These are phyloP conservation scores for Hylia prasina DNA, from an alignment of 2,113 vertebrate genomes.

Conservation along the genomic window DNA sequence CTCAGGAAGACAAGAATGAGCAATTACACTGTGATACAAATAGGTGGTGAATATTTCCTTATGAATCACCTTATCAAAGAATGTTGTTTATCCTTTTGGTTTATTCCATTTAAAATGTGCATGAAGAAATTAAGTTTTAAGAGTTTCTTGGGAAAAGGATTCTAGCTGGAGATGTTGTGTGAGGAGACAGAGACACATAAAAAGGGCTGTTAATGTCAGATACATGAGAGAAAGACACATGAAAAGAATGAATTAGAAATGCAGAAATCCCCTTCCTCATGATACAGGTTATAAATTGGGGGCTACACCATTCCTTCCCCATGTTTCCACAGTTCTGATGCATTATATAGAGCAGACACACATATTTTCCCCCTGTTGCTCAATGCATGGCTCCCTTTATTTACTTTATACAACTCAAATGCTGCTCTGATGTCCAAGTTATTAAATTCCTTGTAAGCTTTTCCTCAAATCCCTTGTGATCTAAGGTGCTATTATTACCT, in stretches of 20 bases:
- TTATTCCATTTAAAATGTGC: background rate
- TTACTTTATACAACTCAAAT: background rate
- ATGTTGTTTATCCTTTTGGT: background rate
- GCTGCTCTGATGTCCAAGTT: background rate
- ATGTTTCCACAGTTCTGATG: background rate
- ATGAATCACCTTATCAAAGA: background rate
- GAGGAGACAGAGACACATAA: background rate
- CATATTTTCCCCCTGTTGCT: background rate
- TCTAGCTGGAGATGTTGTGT: background rate
- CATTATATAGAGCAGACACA: background rate
- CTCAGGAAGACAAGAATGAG: background rate
- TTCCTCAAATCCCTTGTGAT: background rate
- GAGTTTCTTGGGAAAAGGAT: background rate
- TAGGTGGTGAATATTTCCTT: background rate
- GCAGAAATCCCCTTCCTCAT: background rate
- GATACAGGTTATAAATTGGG: background rate
- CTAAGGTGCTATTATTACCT: slow-evolving; percentile 31
- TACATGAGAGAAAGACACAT: background rate
- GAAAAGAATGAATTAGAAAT: background rate
- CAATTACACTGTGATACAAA: background rate
- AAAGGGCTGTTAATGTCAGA: background rate
- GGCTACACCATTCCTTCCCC: background rate
- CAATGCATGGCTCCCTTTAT: background rate
- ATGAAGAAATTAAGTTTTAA: background rate
- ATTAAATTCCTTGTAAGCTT: slow-evolving; percentile 31